These are phyloP conservation scores for Chanos chanos DNA, from an alignment of 2,797 vertebrate genomes.

Conservation along the genomic window DNA sequence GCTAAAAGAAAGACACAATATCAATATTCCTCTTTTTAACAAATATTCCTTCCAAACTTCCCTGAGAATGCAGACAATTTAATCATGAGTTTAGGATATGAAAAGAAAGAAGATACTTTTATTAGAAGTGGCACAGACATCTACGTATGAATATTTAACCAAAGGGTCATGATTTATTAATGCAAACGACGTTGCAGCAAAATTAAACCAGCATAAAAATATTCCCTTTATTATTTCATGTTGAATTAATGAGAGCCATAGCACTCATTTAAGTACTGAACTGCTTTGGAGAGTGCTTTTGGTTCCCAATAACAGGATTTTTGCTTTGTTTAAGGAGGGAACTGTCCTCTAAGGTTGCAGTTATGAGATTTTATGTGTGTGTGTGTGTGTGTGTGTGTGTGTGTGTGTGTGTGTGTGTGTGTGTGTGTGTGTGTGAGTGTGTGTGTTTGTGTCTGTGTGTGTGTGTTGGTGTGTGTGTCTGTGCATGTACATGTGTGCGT, in stretches of 20 bases:
- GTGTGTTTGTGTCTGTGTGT: too few species aligned
- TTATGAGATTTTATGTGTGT: conserved; percentile 3
- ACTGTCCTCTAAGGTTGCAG: background rate
- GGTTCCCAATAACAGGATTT: background rate
- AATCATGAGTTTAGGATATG: conserved; percentile 30
- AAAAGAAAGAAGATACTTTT: conserved; percentile 51
- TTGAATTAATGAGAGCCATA: conserved; percentile 49
- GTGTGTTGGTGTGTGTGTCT: too few species aligned
- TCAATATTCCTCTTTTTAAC: background rate
- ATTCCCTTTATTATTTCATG: conserved; percentile 49
- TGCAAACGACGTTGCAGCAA: conserved; percentile 55
- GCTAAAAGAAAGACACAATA: background rate
- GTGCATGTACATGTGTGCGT: background rate
- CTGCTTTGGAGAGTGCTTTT: conserved; percentile 35
- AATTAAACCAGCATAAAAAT: conserved; percentile 60
- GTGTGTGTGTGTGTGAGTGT: too few species aligned
- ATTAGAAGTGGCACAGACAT: conserved; percentile 41
- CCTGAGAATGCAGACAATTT: too few species aligned
- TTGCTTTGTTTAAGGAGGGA: conserved; percentile 14
- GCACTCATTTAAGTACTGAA: conserved; percentile 45
- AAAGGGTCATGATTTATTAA: conserved; percentile 60
- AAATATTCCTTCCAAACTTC: too few species aligned
- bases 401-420: conserved; percentile 6
- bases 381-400: conserved; percentile 2
- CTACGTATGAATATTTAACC: conserved; percentile 60